Evolutionary conservation across 2,113 vertebrate genomes (phyloP).

Genomic region (Brachypodius melanocephalos): DNA sequence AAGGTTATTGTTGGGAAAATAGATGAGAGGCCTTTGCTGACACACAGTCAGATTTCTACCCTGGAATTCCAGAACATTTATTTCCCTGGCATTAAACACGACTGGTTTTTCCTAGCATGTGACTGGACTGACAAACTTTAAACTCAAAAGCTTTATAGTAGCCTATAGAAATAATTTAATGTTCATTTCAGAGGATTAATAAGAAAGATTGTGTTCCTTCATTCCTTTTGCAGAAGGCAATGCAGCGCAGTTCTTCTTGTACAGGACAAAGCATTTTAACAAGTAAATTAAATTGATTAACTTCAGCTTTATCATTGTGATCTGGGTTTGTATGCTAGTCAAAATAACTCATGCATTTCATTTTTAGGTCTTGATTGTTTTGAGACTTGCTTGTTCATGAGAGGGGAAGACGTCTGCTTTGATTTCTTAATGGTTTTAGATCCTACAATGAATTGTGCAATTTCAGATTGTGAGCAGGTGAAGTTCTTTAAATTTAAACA

Average conservation of each 20-base stretch:
- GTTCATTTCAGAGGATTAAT: conserved; percentile 8
- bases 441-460: background rate
- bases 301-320: conserved; percentile 31
- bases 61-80: background rate
- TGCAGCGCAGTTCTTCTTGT: background rate
- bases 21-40: background rate
- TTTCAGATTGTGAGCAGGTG: background rate
- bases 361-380: conserved; percentile 29
- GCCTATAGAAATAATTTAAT: background rate
- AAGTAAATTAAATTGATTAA: conserved; percentile 45
- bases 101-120: background rate
- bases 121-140: background rate
- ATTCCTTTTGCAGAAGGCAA: background rate
- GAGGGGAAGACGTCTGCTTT: conserved; percentile 15
- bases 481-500: background rate
- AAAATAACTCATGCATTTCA: conserved; percentile 34
- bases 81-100: background rate
- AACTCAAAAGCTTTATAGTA: background rate
- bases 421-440: background rate
- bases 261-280: background rate
- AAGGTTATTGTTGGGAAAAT: conserved; percentile 27
- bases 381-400: conserved; percentile 20
- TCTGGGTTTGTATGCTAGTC: conserved; percentile 16
- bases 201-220: background rate
- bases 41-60: background rate